Percentiles rank a stretch among this genome's conserved stretches.
phyloP scores from a whole-genome alignment of 2,888 invertebrate species.

The Maniola hyperantus region DNA sequence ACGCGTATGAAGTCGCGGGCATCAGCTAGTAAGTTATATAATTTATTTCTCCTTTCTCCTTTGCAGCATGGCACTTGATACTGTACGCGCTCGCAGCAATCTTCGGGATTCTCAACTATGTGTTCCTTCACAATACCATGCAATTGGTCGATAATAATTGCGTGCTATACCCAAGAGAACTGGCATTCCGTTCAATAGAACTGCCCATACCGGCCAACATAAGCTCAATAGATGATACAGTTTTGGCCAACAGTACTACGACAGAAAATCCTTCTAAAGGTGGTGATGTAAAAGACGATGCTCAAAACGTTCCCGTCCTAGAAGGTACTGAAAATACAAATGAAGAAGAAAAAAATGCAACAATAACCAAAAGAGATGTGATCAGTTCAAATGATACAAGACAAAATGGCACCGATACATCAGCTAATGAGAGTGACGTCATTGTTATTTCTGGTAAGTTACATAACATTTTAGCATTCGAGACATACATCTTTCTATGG shows the following conservation, averaged over 20 bases:
- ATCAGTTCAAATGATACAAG: constrained; percentile 12
- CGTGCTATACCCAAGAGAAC: constrained; percentile 58
- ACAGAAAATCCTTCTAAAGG: constrained; percentile 25
- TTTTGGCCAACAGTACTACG: constrained; percentile 15
- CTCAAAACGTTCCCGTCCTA: constrained; percentile 34
- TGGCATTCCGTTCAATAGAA: constrained; percentile 59
- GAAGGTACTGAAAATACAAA: constrained; percentile 18
- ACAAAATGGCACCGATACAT: constrained; percentile 25
- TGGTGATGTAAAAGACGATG: constrained; percentile 32
- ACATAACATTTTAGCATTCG: not conserved
- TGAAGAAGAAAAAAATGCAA: constrained; percentile 26
- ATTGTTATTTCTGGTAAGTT: constrained; percentile 29
- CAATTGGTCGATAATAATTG: constrained; percentile 63
- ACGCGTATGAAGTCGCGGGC: too few species aligned
- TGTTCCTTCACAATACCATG: constrained; percentile 68
- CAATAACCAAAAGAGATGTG: constrained; percentile 25
- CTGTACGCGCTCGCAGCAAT: constrained; percentile 62
- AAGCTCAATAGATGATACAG: constrained; percentile 31
- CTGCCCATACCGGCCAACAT: constrained; percentile 40
- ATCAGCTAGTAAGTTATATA: not conserved
- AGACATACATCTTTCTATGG: too few species aligned
- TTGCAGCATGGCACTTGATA: constrained; percentile 71
- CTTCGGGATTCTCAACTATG: constrained; percentile 67
- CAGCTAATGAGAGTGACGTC: constrained; percentile 23
- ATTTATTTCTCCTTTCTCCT: constrained; percentile 42